Conservation (phyloP, 2,888 invertebrate species). For the Epirrita christyi region DNA sequence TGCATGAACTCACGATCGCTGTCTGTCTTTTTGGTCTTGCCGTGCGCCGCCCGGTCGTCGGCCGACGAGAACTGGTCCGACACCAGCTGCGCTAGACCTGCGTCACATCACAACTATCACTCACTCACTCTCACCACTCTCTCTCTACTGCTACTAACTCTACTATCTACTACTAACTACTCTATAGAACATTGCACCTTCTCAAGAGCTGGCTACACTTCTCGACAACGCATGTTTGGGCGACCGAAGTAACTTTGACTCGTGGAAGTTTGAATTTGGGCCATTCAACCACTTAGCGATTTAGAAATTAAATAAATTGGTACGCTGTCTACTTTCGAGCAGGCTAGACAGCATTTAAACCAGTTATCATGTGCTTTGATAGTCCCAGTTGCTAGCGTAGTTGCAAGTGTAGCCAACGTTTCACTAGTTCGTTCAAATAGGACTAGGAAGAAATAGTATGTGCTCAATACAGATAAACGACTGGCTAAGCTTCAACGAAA, state of each 20-base stretch:
- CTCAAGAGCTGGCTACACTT: background rate
- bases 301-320: too few relatives aligned
- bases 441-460: background rate
- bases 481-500: background rate
- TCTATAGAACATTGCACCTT: too few relatives aligned
- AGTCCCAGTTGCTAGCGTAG: too few relatives aligned
- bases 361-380: too few relatives aligned
- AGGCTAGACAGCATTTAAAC: too few relatives aligned
- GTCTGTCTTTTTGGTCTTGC: slow-evolving; percentile 48
- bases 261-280: too few relatives aligned
- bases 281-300: too few relatives aligned
- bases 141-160: background rate
- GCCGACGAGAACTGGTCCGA: slow-evolving; percentile 71
- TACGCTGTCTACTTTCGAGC: too few relatives aligned
- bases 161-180: too few relatives aligned
- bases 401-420: background rate
- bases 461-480: background rate
- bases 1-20: slow-evolving; percentile 53
- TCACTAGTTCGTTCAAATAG: background rate
- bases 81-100: slow-evolving; percentile 78
- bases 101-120: slow-evolving; percentile 12
- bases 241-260: too few relatives aligned
- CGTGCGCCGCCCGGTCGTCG: slow-evolving; percentile 57
- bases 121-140: too few relatives aligned
- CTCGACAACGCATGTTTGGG: too few relatives aligned